Base-by-base conservation (phyloP, 2,113 vertebrate species). In the Protobothrops flavoviridis region DNA sequence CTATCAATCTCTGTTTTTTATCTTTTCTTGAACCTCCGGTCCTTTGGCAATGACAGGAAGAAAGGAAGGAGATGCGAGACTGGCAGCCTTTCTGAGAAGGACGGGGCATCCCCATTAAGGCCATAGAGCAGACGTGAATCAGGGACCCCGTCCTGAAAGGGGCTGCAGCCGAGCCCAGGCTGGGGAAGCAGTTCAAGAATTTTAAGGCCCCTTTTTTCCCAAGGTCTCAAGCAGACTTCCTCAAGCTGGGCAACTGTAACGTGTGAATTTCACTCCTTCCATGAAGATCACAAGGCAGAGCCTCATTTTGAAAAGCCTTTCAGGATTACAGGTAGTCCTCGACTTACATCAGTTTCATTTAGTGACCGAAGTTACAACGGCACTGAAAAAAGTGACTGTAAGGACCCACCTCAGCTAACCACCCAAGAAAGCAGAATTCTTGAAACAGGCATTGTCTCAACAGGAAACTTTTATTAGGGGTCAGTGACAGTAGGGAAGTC, bases 11-110 rank as follows among this genome's bases (percentile, higher is more conserved):
- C 0, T 64, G 3, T 91, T 86, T 81, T 0, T 0, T 48, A 3
- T 23, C 88, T 53, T 23, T 39, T 87, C 53, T 1, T 6, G 0
- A 11, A 21, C 0, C 39, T 81, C 57, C 52, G 0, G 0, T 0
- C 50, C 12, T 88, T 88, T 56, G 21, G 56, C 17, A 43, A 43
- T 9, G 57, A 92, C 93, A 93, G 92, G 8, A 43, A 87, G 94
- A 91, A 69, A 87, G 52, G 93, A 39, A 88, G 6, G 15, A 48
- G 15, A 45, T 20, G 24, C 12, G 13, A 12, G 24, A 0, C 20
- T n/a, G 15, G 24, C 39, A 48, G 7, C 2, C 4, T 2, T 11
- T 81, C 74, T 4, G 74, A 81, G 74, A 21, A 81, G 33, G n/a
- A 43, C 0, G 13, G 5, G 39, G 26, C 5, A 74, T 45, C 52